phyloP scores from a whole-genome alignment of 2,888 invertebrate species.

The Drosophila fulvimacula region DNA sequence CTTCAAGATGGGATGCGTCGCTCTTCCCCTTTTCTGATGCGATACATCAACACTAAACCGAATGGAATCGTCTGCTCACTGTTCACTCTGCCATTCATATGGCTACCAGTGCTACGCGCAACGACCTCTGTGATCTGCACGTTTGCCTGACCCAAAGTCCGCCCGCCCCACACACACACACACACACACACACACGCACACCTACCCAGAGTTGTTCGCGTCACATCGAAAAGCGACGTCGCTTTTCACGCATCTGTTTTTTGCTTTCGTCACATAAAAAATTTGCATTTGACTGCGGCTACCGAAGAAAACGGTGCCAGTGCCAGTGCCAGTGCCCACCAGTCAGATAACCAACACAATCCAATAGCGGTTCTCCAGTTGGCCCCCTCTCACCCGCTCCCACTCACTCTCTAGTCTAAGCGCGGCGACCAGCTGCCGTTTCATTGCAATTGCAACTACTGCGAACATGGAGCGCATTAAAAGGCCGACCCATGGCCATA shows the following conservation, averaged over 20 bases:
- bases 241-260: constrained; percentile 55
- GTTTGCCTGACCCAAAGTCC: constrained; percentile 33
- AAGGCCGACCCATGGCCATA: constrained; percentile 67
- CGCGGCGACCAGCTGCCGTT: constrained; percentile 52
- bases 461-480: constrained; percentile 53
- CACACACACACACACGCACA: background rate
- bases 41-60: background rate
- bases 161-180: background rate
- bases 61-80: constrained; percentile 1
- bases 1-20: background rate
- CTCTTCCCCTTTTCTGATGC: background rate
- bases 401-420: constrained; percentile 7
- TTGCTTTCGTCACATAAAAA: constrained; percentile 62
- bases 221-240: constrained; percentile 27
- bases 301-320: constrained; percentile 39
- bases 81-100: constrained; percentile 9
- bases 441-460: constrained; percentile 43
- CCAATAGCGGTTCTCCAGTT: constrained; percentile 4
- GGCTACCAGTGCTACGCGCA: constrained; percentile 27
- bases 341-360: constrained; percentile 33
- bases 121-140: constrained; percentile 33
- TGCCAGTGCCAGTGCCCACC: constrained; percentile 22
- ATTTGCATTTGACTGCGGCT: constrained; percentile 61
- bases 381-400: background rate
- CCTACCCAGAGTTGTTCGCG: constrained; percentile 1